phyloP scores from a whole-genome alignment of 2,113 vertebrate genomes.

The Scalopus aquaticus region DNA sequence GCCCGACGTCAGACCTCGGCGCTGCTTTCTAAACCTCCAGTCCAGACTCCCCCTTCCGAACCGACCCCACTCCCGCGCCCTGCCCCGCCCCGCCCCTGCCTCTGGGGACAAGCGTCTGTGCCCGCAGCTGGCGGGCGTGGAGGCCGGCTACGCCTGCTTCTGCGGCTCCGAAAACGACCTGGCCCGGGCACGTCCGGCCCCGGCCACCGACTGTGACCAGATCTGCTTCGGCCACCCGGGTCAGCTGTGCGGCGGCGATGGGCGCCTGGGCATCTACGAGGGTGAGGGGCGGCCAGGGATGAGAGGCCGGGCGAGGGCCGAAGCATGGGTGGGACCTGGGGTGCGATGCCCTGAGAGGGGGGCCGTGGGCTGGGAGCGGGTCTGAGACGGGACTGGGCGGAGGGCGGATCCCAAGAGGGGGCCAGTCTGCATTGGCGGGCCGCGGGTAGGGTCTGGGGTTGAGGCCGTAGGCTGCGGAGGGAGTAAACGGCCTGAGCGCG shows the following conservation, averaged over 20 bases:
- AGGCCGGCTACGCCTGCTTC: slow-evolving; percentile 86
- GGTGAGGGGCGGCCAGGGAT: slow-evolving; percentile 63
- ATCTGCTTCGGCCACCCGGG: slow-evolving; percentile 84
- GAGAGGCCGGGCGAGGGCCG: not conserved
- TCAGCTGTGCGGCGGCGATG: slow-evolving; percentile 84
- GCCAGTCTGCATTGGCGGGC: not conserved
- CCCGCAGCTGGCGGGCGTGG: slow-evolving; percentile 82
- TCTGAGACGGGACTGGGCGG: not conserved
- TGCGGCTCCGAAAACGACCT: slow-evolving; percentile 82
- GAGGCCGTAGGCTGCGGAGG: not conserved
- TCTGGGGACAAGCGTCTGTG: slow-evolving; percentile 22
- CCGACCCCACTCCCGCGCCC: no score
- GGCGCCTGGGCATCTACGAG: slow-evolving; percentile 83
- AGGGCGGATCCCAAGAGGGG: not conserved
- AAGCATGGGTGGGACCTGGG: not conserved
- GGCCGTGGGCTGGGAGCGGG: not conserved
- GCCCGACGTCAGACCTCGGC: not conserved
- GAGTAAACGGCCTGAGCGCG: not conserved
- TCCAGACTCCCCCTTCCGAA: not conserved
- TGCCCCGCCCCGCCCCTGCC: not conserved
- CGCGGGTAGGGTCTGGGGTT: not conserved
- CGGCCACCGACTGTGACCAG: slow-evolving; percentile 84
- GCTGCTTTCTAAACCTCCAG: not conserved
- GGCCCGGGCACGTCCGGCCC: slow-evolving; percentile 61
- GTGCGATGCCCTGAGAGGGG: no score